Conservation (phyloP, 1,140 invertebrate genomes). For the Lutraria rhynchaena region DNA sequence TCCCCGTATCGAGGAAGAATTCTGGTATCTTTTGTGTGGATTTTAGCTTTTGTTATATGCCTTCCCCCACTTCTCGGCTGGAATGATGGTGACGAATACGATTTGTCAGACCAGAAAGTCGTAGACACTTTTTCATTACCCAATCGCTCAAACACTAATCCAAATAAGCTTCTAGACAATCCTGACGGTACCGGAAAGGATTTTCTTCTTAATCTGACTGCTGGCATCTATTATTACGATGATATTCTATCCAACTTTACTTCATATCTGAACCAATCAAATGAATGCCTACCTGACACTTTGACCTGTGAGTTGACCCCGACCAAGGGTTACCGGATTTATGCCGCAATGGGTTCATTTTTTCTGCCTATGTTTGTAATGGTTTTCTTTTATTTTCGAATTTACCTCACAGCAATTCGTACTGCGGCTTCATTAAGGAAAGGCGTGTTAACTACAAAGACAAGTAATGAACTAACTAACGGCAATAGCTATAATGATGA, state of each 20-base stretch:
- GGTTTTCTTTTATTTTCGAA: conserved; percentile 97
- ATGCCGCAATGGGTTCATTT: conserved; percentile 95
- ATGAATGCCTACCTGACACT: conserved; percentile 33
- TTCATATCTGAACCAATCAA: conserved; percentile 8
- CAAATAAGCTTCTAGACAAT: conserved; percentile 35
- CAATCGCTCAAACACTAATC: conserved; percentile 35
- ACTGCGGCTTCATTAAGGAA: conserved; percentile 91
- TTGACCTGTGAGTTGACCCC: conserved; percentile 92
- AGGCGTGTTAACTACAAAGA: conserved; percentile 95
- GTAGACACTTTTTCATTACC: neutral
- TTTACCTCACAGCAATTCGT: conserved; percentile 94
- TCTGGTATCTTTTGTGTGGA: conserved; percentile 97
- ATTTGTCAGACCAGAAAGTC: neutral
- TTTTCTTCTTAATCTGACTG: conserved; percentile 16
- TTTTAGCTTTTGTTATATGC: conserved; percentile 97
- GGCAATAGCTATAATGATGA: conserved; percentile 86
- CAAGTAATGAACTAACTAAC: conserved; percentile 74
- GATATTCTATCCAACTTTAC: conserved; percentile 23
- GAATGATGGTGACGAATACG: conserved; percentile 84
- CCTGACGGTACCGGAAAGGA: neutral
- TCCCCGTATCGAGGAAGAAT: conserved; percentile 87
- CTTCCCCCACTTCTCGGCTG: conserved; percentile 98
- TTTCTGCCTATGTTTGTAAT: conserved; percentile 98
- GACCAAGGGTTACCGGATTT: conserved; percentile 96
- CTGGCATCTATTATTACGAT: conserved; percentile 24